These are phyloP conservation scores for Laticauda colubrina DNA, from an alignment of 2,113 vertebrate species.

Conservation along the genomic window DNA sequence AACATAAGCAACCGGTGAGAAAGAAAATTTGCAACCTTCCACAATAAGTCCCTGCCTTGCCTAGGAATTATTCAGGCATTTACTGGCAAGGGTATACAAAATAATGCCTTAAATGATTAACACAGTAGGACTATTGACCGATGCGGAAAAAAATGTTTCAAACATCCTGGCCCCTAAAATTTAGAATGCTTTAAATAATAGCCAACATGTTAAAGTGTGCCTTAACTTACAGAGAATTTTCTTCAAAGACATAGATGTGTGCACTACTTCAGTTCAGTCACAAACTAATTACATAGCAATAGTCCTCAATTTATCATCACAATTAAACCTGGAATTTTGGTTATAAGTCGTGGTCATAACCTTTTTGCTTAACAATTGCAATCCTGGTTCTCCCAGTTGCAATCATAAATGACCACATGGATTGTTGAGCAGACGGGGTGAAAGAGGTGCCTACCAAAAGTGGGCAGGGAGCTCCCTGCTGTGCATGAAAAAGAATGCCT, in stretches of 20 bases:
- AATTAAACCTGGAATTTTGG: neutral
- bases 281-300: neutral
- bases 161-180: neutral
- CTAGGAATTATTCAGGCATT: neutral
- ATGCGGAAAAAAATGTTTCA: neutral
- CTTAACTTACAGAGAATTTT: neutral
- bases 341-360: neutral
- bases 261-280: neutral
- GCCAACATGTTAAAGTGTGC: neutral
- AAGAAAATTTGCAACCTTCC: neutral
- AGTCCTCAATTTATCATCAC: neutral
- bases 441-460: neutral
- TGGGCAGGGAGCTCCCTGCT: neutral
- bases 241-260: neutral
- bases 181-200: neutral
- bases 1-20: neutral
- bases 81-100: neutral
- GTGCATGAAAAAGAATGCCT: neutral
- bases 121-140: neutral
- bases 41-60: neutral
- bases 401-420: neutral
- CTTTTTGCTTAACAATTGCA: neutral
- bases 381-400: neutral
- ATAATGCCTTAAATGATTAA: neutral
- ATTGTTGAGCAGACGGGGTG: neutral